phyloP scores from a whole-genome alignment of 2,797 vertebrate species.

The Platalea minor region DNA sequence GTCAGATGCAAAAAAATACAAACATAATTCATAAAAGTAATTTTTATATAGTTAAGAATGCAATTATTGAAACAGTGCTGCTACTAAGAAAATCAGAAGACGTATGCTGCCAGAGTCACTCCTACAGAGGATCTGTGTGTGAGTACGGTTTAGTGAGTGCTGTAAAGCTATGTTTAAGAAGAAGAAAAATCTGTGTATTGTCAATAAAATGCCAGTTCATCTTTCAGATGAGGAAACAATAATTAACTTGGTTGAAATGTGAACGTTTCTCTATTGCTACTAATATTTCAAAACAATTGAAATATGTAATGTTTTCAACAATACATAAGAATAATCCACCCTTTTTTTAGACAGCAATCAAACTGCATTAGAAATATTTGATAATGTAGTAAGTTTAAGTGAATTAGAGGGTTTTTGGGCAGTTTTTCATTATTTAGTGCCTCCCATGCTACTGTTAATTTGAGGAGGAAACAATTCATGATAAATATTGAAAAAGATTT shows the following conservation, averaged over 20 bases:
- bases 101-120: fast-evolving
- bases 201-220: not conserved
- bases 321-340: not conserved
- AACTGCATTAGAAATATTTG: not conserved
- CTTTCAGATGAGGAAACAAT: not conserved
- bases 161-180: not conserved
- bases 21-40: not conserved
- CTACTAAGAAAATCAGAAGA: not conserved
- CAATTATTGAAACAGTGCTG: not conserved
- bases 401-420: not conserved
- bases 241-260: not conserved
- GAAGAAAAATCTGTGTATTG: not conserved
- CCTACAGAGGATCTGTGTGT: not conserved
- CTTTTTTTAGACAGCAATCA: not conserved
- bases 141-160: not conserved
- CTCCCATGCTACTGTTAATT: not conserved
- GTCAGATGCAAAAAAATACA: not conserved
- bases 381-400: not conserved
- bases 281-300: not conserved
- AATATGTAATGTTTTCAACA: not conserved
- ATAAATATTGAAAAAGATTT: slow-evolving; percentile 7
- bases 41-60: not conserved
- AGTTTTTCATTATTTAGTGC: not conserved
- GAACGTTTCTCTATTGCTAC: not conserved
- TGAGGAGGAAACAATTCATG: not conserved